These are phyloP conservation scores for Scrobipalpa atriplicella DNA, from an alignment of 2,888 invertebrate genomes.

Conservation along the genomic window DNA sequence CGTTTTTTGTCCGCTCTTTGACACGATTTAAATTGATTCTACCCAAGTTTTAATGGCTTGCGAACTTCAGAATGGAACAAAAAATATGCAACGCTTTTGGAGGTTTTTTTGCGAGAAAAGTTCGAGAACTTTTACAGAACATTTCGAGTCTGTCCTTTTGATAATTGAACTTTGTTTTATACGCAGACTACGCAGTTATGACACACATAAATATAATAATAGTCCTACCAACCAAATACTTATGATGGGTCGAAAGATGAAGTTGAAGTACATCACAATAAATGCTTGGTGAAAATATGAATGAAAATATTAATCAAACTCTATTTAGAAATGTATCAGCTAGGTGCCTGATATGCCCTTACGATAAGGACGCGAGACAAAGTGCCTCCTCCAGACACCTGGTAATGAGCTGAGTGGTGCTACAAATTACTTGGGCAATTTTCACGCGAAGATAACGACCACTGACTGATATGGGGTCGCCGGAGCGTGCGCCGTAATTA, in stretches of 20 bases:
- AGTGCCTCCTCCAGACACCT: slow-evolving; percentile 7
- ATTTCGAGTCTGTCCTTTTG: background rate
- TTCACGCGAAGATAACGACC: background rate
- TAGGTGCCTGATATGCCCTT: background rate
- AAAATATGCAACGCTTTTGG: background rate
- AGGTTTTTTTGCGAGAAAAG: background rate
- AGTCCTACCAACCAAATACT: too few species aligned
- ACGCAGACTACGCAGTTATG: too few species aligned
- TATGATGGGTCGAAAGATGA: too few species aligned
- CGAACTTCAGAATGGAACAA: background rate
- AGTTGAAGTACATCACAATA: too few species aligned
- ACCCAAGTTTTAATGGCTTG: slow-evolving; percentile 2
- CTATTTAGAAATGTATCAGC: background rate
- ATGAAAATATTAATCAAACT: too few species aligned
- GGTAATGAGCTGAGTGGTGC: background rate
- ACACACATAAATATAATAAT: too few species aligned
- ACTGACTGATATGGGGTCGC: too few species aligned
- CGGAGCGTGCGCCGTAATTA: too few species aligned
- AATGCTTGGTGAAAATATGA: too few species aligned
- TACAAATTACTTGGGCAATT: background rate
- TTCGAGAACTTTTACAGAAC: background rate
- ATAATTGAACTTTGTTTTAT: background rate
- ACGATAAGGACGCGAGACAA: background rate
- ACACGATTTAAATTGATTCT: slow-evolving; percentile 8
- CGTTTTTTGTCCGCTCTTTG: background rate